Evolutionary conservation across 2,113 vertebrate species (phyloP).

Genomic region (Scartelaos histophorus): DNA sequence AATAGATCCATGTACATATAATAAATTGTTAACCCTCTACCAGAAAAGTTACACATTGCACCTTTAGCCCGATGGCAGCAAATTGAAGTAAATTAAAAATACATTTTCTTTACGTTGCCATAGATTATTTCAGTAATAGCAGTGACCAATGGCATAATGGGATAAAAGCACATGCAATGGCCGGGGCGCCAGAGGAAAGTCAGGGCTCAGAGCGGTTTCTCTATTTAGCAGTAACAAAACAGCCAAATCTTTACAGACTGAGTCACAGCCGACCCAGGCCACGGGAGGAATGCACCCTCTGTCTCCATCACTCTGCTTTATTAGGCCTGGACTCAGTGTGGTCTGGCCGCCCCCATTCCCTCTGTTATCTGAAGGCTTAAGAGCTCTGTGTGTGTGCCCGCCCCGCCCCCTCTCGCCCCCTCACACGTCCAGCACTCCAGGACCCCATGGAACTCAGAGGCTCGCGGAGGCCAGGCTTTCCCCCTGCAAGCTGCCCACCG

Average conservation of each 20-base stretch:
- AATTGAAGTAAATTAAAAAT: background rate
- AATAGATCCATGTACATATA: no score
- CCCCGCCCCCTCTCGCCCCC: conserved; percentile 34
- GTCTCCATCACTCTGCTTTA: conserved; percentile 69
- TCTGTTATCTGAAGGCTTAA: conserved; percentile 75
- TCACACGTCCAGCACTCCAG: conserved; percentile 46
- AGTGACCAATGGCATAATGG: background rate
- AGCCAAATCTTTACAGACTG: conserved; percentile 42
- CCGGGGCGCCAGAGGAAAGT: conserved; percentile 10
- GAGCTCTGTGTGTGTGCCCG: conserved; percentile 57
- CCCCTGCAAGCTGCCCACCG: conserved; percentile 12
- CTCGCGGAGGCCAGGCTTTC: conserved; percentile 3
- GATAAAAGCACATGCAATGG: background rate
- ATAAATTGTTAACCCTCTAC: no score
- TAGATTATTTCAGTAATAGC: background rate
- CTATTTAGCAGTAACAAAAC: conserved; percentile 59
- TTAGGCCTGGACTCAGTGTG: conserved; percentile 54
- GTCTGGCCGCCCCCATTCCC: conserved; percentile 61
- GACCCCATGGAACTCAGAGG: conserved; percentile 9
- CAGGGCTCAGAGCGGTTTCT: conserved; percentile 22
- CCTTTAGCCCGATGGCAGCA: background rate
- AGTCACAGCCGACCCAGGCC: conserved; percentile 45
- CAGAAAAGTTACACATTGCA: no score
- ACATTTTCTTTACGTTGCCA: background rate
- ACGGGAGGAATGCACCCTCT: conserved; percentile 58